Base-by-base conservation (phyloP, 2,113 vertebrate genomes). In the Labrus mixtus region DNA sequence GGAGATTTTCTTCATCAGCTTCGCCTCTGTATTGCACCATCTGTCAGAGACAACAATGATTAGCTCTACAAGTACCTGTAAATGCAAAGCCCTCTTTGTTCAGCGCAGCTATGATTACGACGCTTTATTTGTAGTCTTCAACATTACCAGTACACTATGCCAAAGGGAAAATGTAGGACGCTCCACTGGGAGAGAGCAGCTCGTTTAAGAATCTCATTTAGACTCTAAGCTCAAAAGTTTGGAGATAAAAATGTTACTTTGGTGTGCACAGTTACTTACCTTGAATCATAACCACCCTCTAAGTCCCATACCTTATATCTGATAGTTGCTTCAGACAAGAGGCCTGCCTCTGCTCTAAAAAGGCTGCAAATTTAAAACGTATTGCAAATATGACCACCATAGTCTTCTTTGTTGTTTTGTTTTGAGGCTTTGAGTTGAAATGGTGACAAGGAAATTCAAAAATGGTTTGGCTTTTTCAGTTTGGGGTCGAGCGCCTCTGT, bases 31-130 rank as follows among this genome's bases (percentile, higher is more conserved):
- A 48, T 71, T 70, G 80, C 79, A 81, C 77, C 89, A 88, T 87
- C 87, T 87, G 91, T 87, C 84, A 79, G 43, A 70, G 73, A 72
- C 57, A 10, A 59, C 78, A 63, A 69, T 68, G 81, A 90, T 88
- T 62, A 77, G 56, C 46, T 74, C 58, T 37, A 76, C 69, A 78
- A 84, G 86, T 78, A 85, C 78, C 65, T 48, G 63, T 54, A 43
- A 70, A 84, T 58, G 58, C 53, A 76, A 61, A 25, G 45, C 33
- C 25, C 10, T 60, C 39, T 84, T 73, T 54, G 60, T 79, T 72
- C 48, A 43, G 39, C 8, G 0, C 16, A 66, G 22, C 33, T 3
- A 11, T 63, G 61, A 79, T 73, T 73, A 39, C 66, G 17, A 41
- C 51, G 6, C 56, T 29, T 6, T 45, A 33, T 71, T 61, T 67